Conservation (phyloP, 2,113 vertebrate species). For the Leucosticte australis region DNA sequence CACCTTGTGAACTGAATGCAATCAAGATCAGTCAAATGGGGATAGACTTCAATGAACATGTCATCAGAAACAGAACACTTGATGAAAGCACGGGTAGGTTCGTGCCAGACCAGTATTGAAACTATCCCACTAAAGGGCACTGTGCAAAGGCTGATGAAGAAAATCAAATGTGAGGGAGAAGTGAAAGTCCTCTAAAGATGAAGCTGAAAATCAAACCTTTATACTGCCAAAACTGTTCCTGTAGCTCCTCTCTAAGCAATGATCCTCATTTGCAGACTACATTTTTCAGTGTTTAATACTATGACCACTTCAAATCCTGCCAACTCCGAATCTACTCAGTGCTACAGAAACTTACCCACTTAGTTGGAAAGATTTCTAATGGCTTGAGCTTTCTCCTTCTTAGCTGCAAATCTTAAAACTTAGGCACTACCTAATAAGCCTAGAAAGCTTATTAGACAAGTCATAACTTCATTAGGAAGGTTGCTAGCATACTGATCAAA, state of each 20-base stretch:
- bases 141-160: neutral
- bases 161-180: neutral
- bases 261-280: neutral
- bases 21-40: constrained; percentile 11
- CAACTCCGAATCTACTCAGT: neutral
- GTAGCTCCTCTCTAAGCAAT: neutral
- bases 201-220: neutral
- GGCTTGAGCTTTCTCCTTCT: neutral
- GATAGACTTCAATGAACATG: neutral
- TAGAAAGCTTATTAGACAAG: constrained; percentile 1
- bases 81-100: neutral
- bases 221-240: neutral
- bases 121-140: neutral
- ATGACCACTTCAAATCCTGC: neutral
- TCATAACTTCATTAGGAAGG: constrained; percentile 5
- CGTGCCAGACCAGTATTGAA: neutral
- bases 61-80: neutral
- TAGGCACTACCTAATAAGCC: neutral
- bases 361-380: neutral
- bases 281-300: neutral
- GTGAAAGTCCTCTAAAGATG: neutral
- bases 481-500: constrained; percentile 4
- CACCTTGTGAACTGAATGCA: constrained; percentile 1
- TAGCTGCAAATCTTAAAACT: neutral
- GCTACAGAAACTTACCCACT: neutral